phyloP scores from a whole-genome alignment of 1,140 invertebrate species.

The Neelides sp. region DNA sequence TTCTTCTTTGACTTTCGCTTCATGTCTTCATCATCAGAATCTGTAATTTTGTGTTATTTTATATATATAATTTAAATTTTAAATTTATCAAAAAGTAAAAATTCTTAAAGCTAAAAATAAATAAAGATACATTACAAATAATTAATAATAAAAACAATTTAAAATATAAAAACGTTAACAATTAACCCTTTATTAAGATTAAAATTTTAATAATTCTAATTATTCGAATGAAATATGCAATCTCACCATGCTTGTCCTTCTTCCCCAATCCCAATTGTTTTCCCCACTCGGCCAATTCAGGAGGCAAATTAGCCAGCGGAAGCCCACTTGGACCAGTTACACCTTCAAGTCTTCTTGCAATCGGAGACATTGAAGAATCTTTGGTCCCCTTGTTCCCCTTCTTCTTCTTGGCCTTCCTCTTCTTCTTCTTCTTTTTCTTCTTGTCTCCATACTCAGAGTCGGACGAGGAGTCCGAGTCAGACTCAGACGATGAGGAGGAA shows the following conservation, averaged over 20 bases:
- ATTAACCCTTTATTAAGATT: neutral
- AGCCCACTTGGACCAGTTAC: slow-evolving; percentile 5
- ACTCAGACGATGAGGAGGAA: slow-evolving; percentile 19
- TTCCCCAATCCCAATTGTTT: slow-evolving; percentile 10
- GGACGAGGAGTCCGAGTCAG: slow-evolving; percentile 16
- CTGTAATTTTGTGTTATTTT: too few relatives aligned
- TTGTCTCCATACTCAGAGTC: slow-evolving; percentile 43
- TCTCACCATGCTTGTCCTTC: neutral
- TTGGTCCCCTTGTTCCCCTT: slow-evolving; percentile 11
- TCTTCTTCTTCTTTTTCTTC: slow-evolving; percentile 46
- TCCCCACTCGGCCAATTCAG: slow-evolving; percentile 15
- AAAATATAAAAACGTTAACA: neutral
- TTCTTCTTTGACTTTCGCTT: slow-evolving; percentile 21
- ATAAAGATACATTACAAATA: too few relatives aligned
- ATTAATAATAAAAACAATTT: too few relatives aligned
- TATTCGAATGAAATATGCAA: neutral
- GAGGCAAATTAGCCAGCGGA: slow-evolving; percentile 13
- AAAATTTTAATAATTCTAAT: neutral
- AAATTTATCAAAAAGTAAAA: too few relatives aligned
- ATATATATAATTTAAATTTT: too few relatives aligned
- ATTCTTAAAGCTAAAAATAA: too few relatives aligned
- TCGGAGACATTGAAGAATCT: slow-evolving; percentile 21
- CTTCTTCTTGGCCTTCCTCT: slow-evolving; percentile 34
- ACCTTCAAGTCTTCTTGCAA: slow-evolving; percentile 22
- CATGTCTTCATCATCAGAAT: slow-evolving; percentile 20